Evolutionary conservation across 2,113 vertebrate species (phyloP).

Genomic region (Camelus bactrianus): DNA sequence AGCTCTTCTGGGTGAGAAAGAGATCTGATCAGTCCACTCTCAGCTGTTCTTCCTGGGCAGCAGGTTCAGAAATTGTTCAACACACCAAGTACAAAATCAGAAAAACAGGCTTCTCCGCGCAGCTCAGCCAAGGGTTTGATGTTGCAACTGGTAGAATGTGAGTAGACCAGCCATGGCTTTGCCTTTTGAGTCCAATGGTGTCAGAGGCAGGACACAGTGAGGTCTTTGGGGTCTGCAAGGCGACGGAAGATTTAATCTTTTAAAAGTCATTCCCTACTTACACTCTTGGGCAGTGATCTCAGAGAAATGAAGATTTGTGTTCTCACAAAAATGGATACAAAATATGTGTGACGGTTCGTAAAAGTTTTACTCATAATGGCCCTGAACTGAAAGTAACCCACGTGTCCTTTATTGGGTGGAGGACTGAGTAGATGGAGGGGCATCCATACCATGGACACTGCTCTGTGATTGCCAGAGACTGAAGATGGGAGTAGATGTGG

Average conservation of each 20-base stretch:
- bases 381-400: neutral
- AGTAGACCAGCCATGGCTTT: neutral
- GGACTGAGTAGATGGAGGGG: rapidly evolving
- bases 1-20: neutral
- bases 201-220: neutral
- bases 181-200: neutral
- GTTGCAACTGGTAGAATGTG: neutral
- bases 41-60: neutral
- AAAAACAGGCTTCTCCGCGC: neutral
- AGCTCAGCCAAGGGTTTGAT: neutral
- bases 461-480: neutral
- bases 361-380: neutral
- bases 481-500: neutral
- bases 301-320: constrained; percentile 26
- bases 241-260: neutral
- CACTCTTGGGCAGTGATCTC: neutral
- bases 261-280: neutral
- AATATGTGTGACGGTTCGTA: neutral
- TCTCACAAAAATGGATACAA: neutral
- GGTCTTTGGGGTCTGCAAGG: neutral
- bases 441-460: rapidly evolving
- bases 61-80: constrained; percentile 23
- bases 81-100: neutral
- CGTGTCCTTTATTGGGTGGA: neutral
- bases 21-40: neutral